Evolutionary conservation across 1,140 invertebrate species (phyloP).

Genomic region (Neodiprion fabricii): DNA sequence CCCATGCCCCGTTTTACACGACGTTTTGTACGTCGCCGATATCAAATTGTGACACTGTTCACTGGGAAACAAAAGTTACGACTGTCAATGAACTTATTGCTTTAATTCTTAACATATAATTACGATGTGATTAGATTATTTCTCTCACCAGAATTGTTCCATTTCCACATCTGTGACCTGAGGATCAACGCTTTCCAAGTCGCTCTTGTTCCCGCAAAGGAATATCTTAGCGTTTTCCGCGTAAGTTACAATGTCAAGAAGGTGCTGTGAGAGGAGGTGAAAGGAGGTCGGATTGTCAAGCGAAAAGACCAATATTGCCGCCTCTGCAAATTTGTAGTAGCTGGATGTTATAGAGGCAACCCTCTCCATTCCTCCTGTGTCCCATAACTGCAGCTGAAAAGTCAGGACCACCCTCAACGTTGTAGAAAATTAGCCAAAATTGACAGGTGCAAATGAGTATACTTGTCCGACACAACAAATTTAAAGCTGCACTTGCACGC

Average conservation of each 20-base stretch:
- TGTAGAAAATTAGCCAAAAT: neutral
- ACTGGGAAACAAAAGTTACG: slow-evolving; percentile 62
- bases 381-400: slow-evolving; percentile 87
- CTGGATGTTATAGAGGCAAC: slow-evolving; percentile 92
- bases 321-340: slow-evolving; percentile 94
- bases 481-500: too few relatives aligned
- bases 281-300: slow-evolving; percentile 90
- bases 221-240: slow-evolving; percentile 94
- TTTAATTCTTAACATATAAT: neutral
- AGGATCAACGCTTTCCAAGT: slow-evolving; percentile 74
- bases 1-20: slow-evolving; percentile 87
- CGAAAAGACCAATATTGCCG: slow-evolving; percentile 88
- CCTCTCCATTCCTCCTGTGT: slow-evolving; percentile 93
- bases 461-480: too few relatives aligned
- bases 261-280: slow-evolving; percentile 88
- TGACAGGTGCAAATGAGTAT: neutral
- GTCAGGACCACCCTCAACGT: slow-evolving; percentile 27
- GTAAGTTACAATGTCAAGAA: slow-evolving; percentile 90
- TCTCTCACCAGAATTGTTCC: slow-evolving; percentile 82
- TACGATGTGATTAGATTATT: neutral
- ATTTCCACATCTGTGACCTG: slow-evolving; percentile 89
- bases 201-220: slow-evolving; percentile 89
- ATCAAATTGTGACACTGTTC: slow-evolving; percentile 93
- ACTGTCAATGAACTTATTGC: slow-evolving; percentile 18
- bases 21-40: slow-evolving; percentile 87